Base-by-base conservation (phyloP, 2,113 vertebrate genomes). In the Megalops atlanticus region DNA sequence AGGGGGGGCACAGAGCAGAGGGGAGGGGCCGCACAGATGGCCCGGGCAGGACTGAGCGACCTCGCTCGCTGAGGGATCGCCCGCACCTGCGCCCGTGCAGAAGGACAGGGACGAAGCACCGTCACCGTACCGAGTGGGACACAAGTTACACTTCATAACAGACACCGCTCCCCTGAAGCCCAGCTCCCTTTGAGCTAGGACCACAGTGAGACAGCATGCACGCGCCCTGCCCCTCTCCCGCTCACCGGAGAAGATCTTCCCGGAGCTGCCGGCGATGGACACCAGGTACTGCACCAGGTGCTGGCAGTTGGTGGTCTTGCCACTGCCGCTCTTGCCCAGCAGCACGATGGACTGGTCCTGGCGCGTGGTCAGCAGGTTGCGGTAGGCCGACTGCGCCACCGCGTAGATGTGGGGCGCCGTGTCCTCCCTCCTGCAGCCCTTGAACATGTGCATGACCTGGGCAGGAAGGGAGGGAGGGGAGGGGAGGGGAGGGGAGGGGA, bases 401-500 rank as follows among this genome's bases (percentile, higher is more conserved):
- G 95, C 93, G 0, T 99, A 99, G 86, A 99, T 92, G 85, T 99
- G 97, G 1, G 98, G 97, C 5, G 97, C 96, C 0, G 91, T 91
- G 91, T 98, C 97, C 80, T 99, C 97, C 8, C 96, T 91, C 45
- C 97, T 94, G 81, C 96, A 98, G 33, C 97, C 97, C 88, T 99
- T 99, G 91, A 99, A 99, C 98, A 99, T 99, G 92, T 98, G 97
- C 96, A 99, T 99, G 85, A 99, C 98, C 97, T 99, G 87, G n/a
- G n/a, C n/a, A n/a, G n/a, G n/a, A n/a, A n/a, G n/a, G n/a, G 27
- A 27, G 24, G 21, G 14, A 43, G 3, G 0, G 0, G 70, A 45
- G 47, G 18, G 14, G 10, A 71, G 11, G 8, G 33, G 45, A 24
- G n/a, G n/a, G n/a, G n/a, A n/a, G n/a, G n/a, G n/a, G n/a, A n/a